phyloP scores from a whole-genome alignment of 2,888 invertebrate species.

The Callyntrura sp. region DNA sequence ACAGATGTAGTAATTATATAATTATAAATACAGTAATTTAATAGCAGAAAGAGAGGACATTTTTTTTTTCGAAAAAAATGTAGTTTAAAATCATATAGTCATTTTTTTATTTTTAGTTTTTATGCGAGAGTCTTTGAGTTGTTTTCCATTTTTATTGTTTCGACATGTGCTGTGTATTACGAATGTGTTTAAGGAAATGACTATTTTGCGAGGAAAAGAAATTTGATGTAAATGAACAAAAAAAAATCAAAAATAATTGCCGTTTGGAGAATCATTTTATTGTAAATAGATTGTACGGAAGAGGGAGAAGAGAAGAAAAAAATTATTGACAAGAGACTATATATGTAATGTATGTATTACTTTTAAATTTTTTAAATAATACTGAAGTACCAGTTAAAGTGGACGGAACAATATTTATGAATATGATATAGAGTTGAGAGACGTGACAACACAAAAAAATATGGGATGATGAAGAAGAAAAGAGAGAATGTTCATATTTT shows the following conservation, averaged over 20 bases:
- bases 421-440: neutral
- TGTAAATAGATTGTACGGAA: neutral
- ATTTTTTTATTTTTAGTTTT: neutral
- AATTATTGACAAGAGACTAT: too few species aligned
- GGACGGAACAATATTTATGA: too few species aligned
- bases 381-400: too few species aligned
- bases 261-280: neutral
- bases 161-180: neutral
- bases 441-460: neutral
- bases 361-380: too few species aligned
- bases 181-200: neutral
- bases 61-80: too few species aligned
- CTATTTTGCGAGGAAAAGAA: neutral
- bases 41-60: neutral
- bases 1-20: constrained; percentile 2
- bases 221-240: neutral
- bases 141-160: constrained; percentile 3
- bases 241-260: too few species aligned
- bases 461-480: neutral
- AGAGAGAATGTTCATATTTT: neutral
- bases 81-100: neutral
- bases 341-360: too few species aligned
- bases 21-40: neutral
- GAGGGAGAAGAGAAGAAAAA: neutral
- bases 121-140: neutral